Conservation (phyloP, 1,140 invertebrate species). For the Diabrotica undecimpunctata region DNA sequence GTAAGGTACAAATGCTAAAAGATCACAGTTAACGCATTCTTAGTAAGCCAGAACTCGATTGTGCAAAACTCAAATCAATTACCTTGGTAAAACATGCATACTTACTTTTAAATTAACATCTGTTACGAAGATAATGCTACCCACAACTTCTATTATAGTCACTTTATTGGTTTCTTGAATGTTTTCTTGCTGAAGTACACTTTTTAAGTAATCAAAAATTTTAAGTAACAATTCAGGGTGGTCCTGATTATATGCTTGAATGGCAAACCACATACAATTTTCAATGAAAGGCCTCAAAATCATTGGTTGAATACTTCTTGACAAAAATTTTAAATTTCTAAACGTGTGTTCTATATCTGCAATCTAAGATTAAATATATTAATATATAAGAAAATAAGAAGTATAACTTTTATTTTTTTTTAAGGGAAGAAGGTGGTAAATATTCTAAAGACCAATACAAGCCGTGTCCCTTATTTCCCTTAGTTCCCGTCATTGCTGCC, state of each 20-base stretch:
- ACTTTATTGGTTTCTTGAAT: constrained; percentile 41
- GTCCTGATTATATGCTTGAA: constrained; percentile 23
- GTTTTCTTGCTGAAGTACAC: constrained; percentile 33
- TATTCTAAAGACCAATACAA: no score
- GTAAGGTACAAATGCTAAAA: no score
- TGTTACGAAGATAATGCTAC: constrained; percentile 19
- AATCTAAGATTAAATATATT: constrained; percentile 19
- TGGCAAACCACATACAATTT: constrained; percentile 36
- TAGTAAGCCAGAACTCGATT: no score
- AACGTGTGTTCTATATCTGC: constrained; percentile 43
- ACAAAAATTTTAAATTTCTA: constrained; percentile 46
- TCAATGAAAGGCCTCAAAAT: constrained; percentile 48
- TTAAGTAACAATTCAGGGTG: constrained; percentile 12
- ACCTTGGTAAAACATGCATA: neutral
- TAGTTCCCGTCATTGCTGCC: no score
- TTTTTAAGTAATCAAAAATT: constrained; percentile 32
- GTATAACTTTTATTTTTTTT: no score
- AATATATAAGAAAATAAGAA: no score
- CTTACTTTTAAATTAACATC: constrained; percentile 8
- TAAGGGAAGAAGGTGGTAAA: no score
- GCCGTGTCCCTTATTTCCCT: no score
- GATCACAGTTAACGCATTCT: no score
- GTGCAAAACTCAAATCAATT: no score
- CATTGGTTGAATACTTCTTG: constrained; percentile 47
- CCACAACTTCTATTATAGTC: constrained; percentile 35